Evolutionary conservation across 1,140 invertebrate species (phyloP).

Genomic region (Glossosoma conforme): DNA sequence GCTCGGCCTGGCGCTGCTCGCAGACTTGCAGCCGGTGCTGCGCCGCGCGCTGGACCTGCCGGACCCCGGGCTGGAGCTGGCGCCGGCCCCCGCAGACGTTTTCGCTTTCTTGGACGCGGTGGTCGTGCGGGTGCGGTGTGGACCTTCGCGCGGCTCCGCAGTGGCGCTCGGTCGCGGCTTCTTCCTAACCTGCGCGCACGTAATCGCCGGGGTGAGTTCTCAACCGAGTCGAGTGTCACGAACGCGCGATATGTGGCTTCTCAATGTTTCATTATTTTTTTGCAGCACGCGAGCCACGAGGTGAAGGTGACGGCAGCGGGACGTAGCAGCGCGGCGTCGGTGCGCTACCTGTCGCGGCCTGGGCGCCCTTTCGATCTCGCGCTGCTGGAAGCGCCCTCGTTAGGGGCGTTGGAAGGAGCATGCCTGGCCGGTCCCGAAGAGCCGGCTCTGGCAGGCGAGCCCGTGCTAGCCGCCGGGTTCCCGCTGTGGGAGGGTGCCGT

Average conservation of each 20-base stretch:
- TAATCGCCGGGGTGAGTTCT: conserved; percentile 47
- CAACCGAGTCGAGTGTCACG: neutral
- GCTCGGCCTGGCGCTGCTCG: conserved; percentile 56
- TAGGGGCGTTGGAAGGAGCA: no score
- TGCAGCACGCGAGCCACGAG: no score
- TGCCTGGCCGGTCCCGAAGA: no score
- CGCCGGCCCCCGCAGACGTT: neutral
- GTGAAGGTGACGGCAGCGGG: no score
- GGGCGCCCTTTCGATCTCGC: no score
- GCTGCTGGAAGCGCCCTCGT: no score
- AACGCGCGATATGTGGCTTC: no score
- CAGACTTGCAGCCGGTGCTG: conserved; percentile 43
- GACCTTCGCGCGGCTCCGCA: conserved; percentile 53
- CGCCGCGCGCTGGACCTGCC: conserved; percentile 37
- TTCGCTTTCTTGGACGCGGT: conserved; percentile 34
- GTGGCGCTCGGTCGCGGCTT: conserved; percentile 47
- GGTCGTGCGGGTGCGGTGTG: conserved; percentile 51
- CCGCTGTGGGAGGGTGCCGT: no score
- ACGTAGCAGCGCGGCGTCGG: no score
- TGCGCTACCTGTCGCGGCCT: no score
- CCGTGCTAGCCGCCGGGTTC: conserved; percentile 51
- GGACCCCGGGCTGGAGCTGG: conserved; percentile 1
- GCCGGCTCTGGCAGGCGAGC: conserved; percentile 50
- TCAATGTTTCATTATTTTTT: no score
- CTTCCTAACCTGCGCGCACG: conserved; percentile 55